phyloP scores from a whole-genome alignment of 1,140 invertebrate genomes.

The Ganaspis sp. region DNA sequence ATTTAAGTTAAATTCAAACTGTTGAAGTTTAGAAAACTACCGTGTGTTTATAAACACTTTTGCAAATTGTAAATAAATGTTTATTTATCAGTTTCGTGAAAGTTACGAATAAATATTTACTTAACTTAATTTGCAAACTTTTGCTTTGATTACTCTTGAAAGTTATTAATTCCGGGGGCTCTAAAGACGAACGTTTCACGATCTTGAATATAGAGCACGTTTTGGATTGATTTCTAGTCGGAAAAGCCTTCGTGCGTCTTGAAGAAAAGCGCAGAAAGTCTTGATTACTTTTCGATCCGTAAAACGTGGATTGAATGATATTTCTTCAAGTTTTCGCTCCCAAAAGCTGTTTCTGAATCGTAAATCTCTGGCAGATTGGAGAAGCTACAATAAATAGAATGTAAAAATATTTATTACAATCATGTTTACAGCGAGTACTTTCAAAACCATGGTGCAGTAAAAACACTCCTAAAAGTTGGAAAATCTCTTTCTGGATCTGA shows the following conservation, averaged over 20 bases:
- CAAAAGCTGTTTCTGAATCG: neutral
- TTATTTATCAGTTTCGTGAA: no score
- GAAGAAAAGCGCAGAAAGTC: constrained; percentile 52
- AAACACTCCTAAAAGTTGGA: no score
- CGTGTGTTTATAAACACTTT: no score
- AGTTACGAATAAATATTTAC: no score
- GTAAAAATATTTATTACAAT: no score
- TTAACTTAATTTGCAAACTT: no score
- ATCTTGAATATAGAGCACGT: constrained; percentile 65
- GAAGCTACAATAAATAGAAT: neutral
- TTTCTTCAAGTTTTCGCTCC: constrained; percentile 40
- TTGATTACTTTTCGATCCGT: constrained; percentile 70
- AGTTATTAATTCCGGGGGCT: neutral
- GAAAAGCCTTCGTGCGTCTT: constrained; percentile 53
- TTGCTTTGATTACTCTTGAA: neutral
- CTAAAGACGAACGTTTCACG: constrained; percentile 42
- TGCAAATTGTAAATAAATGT: no score
- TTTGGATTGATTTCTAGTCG: constrained; percentile 66
- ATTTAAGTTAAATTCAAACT: no score
- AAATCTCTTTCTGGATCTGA: no score
- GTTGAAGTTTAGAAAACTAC: no score
- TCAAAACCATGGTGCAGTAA: no score
- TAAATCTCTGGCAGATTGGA: neutral
- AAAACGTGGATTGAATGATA: constrained; percentile 69
- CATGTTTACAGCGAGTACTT: no score